These are phyloP conservation scores for Neoascia interrupta DNA, from an alignment of 2,888 invertebrate species.

Conservation along the genomic window DNA sequence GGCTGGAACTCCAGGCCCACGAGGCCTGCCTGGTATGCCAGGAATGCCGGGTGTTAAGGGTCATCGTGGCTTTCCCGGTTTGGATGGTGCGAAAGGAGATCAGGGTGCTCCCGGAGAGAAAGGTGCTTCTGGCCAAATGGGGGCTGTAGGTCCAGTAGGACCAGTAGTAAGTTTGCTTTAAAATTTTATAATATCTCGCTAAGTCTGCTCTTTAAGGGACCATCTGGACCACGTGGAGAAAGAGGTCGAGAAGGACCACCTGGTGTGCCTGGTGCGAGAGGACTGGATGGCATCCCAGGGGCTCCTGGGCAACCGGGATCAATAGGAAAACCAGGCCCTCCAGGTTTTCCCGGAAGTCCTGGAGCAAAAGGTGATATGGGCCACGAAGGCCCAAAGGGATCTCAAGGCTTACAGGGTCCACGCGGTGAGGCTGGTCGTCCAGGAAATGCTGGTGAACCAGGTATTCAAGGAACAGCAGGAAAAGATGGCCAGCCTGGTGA, in stretches of 20 bases:
- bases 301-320: conserved; percentile 85
- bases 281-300: conserved; percentile 89
- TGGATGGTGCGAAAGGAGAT: conserved; percentile 91
- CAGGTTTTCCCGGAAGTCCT: conserved; percentile 90
- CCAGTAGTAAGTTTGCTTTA: conserved; percentile 77
- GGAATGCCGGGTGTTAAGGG: conserved; percentile 91
- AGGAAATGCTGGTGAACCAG: conserved; percentile 88
- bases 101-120: conserved; percentile 88
- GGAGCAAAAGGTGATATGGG: conserved; percentile 92
- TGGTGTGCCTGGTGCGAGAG: conserved; percentile 88
- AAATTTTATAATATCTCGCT: too few relatives aligned
- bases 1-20: conserved; percentile 86
- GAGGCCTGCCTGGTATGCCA: conserved; percentile 87
- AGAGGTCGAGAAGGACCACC: conserved; percentile 91
- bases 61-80: conserved; percentile 89
- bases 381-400: conserved; percentile 87
- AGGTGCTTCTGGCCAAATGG: conserved; percentile 86
- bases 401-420: conserved; percentile 89
- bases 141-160: conserved; percentile 86
- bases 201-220: conserved; percentile 84
- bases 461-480: conserved; percentile 87
- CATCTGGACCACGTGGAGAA: conserved; percentile 89
- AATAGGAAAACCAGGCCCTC: conserved; percentile 90
- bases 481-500: conserved; percentile 90
- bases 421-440: conserved; percentile 90